phyloP scores from a whole-genome alignment of 2,113 vertebrate species.

The Neodontobutis hainanensis region DNA sequence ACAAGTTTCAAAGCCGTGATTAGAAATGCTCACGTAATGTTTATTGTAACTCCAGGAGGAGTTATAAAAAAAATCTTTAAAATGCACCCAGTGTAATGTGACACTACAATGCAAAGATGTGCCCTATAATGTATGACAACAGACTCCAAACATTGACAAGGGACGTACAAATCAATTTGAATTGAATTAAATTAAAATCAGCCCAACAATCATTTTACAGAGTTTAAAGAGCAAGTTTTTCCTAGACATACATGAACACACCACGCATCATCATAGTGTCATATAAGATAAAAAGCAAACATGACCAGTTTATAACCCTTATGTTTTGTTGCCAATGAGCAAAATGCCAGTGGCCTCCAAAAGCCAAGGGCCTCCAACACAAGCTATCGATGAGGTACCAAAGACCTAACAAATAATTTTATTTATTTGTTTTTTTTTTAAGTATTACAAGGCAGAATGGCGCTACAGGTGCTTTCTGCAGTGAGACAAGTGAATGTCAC shows the following conservation, averaged over 20 bases:
- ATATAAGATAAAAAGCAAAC: too few relatives aligned
- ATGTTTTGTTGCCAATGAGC: too few relatives aligned
- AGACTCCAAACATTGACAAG: neutral
- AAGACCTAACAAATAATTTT: too few relatives aligned
- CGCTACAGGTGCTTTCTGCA: too few relatives aligned
- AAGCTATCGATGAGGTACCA: too few relatives aligned
- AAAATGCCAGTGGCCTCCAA: too few relatives aligned
- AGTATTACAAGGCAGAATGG: too few relatives aligned
- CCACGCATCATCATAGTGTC: neutral
- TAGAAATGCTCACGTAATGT: neutral
- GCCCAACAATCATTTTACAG: neutral
- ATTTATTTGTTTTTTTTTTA: too few relatives aligned
- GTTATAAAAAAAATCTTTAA: neutral
- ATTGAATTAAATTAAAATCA: neutral
- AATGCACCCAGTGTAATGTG: neutral
- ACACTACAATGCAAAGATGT: neutral
- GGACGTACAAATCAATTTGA: neutral
- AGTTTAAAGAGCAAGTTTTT: constrained; percentile 4
- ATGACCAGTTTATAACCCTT: too few relatives aligned
- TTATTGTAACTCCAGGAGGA: constrained; percentile 5
- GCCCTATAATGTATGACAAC: neutral
- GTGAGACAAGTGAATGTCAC: too few relatives aligned
- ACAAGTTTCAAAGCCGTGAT: neutral
- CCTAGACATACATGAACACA: neutral
- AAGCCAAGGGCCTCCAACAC: too few relatives aligned